Conservation (phyloP, 2,797 vertebrate genomes). For the Petrocephalus schoutedeni region DNA sequence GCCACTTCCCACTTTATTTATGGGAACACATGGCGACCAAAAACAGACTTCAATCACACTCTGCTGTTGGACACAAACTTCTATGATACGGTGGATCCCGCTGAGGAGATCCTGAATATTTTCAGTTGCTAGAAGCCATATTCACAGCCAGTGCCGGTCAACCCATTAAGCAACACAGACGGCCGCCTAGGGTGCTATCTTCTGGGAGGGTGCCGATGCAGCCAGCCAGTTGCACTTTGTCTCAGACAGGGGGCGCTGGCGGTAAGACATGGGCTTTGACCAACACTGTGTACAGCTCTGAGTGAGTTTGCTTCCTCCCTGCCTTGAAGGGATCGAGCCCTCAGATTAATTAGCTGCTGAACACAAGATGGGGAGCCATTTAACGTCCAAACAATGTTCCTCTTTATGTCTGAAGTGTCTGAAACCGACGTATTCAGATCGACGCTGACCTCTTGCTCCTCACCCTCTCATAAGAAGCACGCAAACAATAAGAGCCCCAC, state of each 20-base stretch:
- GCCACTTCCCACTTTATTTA: background rate
- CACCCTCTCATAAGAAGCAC: conserved; percentile 33
- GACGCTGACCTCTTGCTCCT: conserved; percentile 30
- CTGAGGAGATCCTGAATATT: background rate
- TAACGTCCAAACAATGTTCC: conserved; percentile 3
- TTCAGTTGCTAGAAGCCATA: background rate
- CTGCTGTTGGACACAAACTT: background rate
- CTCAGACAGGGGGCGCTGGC: background rate
- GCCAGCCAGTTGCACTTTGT: background rate
- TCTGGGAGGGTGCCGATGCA: background rate
- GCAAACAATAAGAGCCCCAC: conserved; percentile 32
- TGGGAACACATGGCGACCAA: background rate
- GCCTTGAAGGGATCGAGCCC: background rate
- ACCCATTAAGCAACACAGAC: background rate
- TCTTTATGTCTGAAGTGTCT: background rate
- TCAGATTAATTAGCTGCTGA: background rate
- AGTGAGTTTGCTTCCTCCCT: background rate
- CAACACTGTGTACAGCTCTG: background rate
- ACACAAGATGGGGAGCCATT: background rate
- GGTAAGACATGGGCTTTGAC: background rate
- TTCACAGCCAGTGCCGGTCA: background rate
- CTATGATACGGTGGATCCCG: background rate
- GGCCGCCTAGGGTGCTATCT: background rate
- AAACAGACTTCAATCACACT: background rate
- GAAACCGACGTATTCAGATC: conserved; percentile 20